A percentile compares a stretch with the other conserved stretches of the same genome.
Conservation (phyloP, 2,113 vertebrate species). For the Tringa solitaria region DNA sequence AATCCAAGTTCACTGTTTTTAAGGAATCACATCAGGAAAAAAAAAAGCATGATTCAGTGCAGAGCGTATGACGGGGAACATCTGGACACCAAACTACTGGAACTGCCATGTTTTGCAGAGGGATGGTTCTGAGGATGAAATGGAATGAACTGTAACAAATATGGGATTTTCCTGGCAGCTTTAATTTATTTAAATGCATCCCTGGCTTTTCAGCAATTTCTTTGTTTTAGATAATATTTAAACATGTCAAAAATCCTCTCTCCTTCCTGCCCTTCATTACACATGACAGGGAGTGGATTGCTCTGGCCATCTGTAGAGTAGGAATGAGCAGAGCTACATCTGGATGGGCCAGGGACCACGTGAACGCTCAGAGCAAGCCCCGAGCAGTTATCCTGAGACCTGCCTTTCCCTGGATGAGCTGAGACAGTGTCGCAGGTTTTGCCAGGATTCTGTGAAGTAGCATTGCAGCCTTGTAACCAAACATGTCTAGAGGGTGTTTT, state of each 20-base stretch:
- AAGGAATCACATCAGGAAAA: conserved; percentile 4
- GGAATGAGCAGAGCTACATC: background rate
- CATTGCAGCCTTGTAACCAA: background rate
- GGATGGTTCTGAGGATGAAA: background rate
- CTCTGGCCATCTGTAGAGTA: background rate
- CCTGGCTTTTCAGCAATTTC: conserved; percentile 34
- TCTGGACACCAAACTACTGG: conserved; percentile 47
- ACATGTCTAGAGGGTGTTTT: background rate
- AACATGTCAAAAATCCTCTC: conserved; percentile 2
- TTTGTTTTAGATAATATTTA: conserved; percentile 58
- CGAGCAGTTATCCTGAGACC: background rate
- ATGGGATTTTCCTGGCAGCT: background rate
- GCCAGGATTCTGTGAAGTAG: background rate
- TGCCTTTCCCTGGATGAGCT: background rate
- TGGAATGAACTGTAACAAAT: conserved; percentile 25
- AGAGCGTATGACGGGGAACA: background rate
- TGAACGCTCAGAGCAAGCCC: background rate
- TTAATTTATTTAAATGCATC: conserved; percentile 53
- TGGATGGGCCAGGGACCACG: background rate
- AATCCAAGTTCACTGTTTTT: conserved; percentile 39
- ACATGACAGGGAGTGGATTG: background rate
- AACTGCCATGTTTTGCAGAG: conserved; percentile 32
- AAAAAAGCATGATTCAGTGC: background rate
- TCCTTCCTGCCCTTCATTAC: background rate
- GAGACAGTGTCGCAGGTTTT: background rate